Evolutionary conservation across 2,797 vertebrate genomes (phyloP), one percentile per base, ranked within the genome.

Genomic region (Alcedo atthis): DNA sequence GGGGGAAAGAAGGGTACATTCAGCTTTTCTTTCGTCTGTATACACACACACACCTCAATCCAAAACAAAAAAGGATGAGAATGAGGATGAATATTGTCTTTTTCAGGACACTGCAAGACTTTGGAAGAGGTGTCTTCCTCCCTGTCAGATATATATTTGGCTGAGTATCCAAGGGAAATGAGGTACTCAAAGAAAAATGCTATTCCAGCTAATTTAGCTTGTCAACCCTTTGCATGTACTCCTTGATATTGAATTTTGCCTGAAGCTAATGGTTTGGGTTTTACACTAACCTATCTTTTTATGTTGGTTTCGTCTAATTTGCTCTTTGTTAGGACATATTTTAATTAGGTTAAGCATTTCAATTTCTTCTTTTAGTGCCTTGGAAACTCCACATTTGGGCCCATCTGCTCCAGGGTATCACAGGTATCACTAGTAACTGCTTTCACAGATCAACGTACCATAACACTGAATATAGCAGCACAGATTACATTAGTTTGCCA

Each of bases 401-500:
- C 68, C 13, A 18, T 78, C 94, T 95, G 45, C 91, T 86, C 37
- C 73, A 90, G 88, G 67, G 43, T n/a, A 42, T 58, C 59, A 80
- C 42, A 88, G 32, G 26, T 81, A 17, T 25, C 30, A 70, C 20
- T 75, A n/a, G 18, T 59, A 90, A 32, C 63, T 93, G 58, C 76
- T 93, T 95, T 88, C 90, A 91, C 64, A 81, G 42, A 28, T 32
- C 7, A 57, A 48, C 43, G 53, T 55, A 81, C 45, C 49, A 22
- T 73, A 73, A n/a, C 8, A 43, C 49, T 62, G 70, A 78, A 84
- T 40, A 82, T 46, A 92, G 45, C 53, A 89, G 63, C 49, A 63
- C 87, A 95, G 88, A 92, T 88, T 82, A 28, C 46, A 55, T 80
- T 78, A 21, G 33, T 95, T 93, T 94, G 86, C 62, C 45, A 30